phyloP scores from a whole-genome alignment of 2,888 invertebrate genomes.

The Leucophora obtusa region DNA sequence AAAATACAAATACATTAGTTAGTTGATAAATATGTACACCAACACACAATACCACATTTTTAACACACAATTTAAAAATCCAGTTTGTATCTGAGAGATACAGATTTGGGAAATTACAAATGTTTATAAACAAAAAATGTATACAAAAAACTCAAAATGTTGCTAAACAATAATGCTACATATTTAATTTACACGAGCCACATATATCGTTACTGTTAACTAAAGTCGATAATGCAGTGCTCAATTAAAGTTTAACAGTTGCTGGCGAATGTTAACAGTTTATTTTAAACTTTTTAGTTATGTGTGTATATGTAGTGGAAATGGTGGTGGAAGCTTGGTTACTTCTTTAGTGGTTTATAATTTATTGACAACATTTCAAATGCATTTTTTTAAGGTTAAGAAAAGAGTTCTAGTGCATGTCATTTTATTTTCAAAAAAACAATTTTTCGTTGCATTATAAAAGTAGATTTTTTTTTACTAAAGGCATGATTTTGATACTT shows the following conservation, averaged over 20 bases:
- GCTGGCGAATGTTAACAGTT: background rate
- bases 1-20: background rate
- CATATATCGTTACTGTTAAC: background rate
- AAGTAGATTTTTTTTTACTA: conserved; percentile 27
- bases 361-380: conserved; percentile 52
- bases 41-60: background rate
- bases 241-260: background rate
- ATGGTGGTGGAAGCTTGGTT: conserved; percentile 15
- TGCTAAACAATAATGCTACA: background rate
- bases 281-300: background rate
- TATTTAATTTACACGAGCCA: background rate
- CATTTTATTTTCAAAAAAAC: conserved; percentile 18
- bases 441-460: conserved; percentile 10
- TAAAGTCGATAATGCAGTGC: background rate
- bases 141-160: too few species aligned
- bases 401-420: conserved; percentile 30
- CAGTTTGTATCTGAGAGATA: background rate
- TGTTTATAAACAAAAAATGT: background rate
- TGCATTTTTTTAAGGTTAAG: background rate
- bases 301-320: too few species aligned
- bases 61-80: background rate
- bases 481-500: conserved; percentile 50
- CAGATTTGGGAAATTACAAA: background rate
- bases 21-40: background rate
- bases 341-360: conserved; percentile 43